Evolutionary conservation across 2,113 vertebrate genomes (phyloP).

Genomic region (Heteronetta atricapilla): DNA sequence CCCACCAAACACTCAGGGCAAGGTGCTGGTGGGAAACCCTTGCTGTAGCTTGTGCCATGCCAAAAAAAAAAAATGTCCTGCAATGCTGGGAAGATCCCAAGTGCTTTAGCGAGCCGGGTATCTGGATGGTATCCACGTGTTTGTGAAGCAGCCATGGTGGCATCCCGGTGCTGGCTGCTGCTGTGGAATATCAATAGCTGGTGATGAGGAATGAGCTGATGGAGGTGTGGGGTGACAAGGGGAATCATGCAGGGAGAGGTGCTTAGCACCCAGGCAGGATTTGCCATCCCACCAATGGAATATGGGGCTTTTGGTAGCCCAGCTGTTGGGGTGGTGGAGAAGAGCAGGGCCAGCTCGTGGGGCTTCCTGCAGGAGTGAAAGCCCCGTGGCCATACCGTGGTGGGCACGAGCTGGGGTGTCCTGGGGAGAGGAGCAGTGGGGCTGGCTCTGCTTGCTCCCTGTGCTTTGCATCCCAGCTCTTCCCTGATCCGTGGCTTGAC

Average conservation of each 20-base stretch:
- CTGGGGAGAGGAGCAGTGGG: rapidly evolving
- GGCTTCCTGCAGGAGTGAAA: background rate
- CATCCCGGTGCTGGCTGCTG: background rate
- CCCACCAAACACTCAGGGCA: background rate
- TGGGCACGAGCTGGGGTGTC: rapidly evolving
- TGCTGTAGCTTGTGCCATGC: background rate
- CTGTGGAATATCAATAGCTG: slow-evolving; percentile 30
- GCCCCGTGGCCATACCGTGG: too few species aligned
- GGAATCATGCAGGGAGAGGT: background rate
- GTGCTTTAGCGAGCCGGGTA: rapidly evolving
- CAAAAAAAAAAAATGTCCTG: background rate
- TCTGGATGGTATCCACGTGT: rapidly evolving
- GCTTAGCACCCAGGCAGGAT: background rate
- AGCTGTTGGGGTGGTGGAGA: rapidly evolving
- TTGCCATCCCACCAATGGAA: background rate
- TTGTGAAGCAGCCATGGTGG: background rate
- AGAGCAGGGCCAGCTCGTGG: rapidly evolving
- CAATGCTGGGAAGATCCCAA: rapidly evolving
- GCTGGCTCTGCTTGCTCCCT: background rate
- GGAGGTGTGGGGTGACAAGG: background rate
- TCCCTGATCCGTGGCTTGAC: background rate
- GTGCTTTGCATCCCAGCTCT: background rate
- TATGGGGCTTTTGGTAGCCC: background rate
- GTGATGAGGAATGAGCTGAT: slow-evolving; percentile 33
- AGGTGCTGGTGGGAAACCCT: rapidly evolving